phyloP scores from a whole-genome alignment of 2,888 invertebrate genomes.

The Adelphocoris suturalis region DNA sequence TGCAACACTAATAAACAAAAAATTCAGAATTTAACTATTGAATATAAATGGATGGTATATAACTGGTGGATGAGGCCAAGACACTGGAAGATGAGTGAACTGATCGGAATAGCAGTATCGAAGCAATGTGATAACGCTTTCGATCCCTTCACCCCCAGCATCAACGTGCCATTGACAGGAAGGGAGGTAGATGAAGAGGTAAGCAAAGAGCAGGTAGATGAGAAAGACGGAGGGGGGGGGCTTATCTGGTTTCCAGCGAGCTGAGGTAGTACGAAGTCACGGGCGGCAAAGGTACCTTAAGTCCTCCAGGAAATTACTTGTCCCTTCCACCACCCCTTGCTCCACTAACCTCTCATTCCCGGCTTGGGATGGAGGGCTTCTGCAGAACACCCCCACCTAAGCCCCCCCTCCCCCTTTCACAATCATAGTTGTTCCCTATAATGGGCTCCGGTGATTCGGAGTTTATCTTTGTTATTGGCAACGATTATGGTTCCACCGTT shows the following conservation, averaged over 20 bases:
- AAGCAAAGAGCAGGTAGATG: background rate
- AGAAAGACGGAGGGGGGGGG: background rate
- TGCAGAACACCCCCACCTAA: background rate
- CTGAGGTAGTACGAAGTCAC: background rate
- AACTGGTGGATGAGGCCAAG: too few species aligned
- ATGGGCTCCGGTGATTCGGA: slow-evolving; percentile 59
- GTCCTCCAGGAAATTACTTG: slow-evolving; percentile 65
- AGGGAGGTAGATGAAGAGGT: background rate
- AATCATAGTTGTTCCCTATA: slow-evolving; percentile 62
- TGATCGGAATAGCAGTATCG: background rate
- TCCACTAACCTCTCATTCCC: slow-evolving; percentile 32
- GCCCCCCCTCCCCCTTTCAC: slow-evolving; percentile 32
- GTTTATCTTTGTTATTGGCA: slow-evolving; percentile 65
- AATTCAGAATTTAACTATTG: too few species aligned
- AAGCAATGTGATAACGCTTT: background rate
- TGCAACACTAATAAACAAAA: too few species aligned
- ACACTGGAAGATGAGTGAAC: too few species aligned
- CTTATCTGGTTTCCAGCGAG: slow-evolving; percentile 47
- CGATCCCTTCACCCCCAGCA: background rate
- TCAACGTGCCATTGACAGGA: slow-evolving; percentile 11
- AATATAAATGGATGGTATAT: too few species aligned
- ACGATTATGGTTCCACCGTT: slow-evolving; percentile 52
- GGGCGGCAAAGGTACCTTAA: slow-evolving; percentile 37
- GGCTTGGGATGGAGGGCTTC: background rate
- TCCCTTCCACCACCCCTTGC: slow-evolving; percentile 39